phyloP scores from a whole-genome alignment of 2,888 invertebrate species.

The Drepana falcataria region DNA sequence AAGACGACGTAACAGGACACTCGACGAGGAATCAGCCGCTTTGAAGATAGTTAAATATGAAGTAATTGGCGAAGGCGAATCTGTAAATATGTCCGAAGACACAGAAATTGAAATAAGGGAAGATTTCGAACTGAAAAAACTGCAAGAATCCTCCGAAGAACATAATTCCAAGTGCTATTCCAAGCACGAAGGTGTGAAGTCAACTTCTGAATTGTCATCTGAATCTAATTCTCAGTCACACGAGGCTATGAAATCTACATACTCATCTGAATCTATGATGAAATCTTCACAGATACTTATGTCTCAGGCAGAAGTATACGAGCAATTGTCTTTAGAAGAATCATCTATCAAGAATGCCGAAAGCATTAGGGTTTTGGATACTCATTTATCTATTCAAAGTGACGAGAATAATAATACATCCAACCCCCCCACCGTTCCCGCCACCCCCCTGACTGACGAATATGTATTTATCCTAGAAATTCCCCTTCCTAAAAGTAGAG shows the following conservation, averaged over 20 bases:
- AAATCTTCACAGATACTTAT: not conserved
- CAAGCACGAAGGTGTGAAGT: not conserved
- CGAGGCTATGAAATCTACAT: not conserved
- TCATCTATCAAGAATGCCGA: not conserved
- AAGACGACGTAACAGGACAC: constrained; percentile 4
- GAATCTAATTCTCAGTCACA: not conserved
- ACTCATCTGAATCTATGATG: not conserved
- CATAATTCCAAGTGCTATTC: not conserved
- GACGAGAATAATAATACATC: constrained; percentile 38
- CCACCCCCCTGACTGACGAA: constrained; percentile 65
- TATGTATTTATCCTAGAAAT: constrained; percentile 58
- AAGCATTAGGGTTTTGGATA: constrained; percentile 10
- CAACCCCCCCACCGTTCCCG: constrained; percentile 48
- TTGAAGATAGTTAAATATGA: constrained; percentile 35
- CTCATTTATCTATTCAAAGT: constrained; percentile 18
- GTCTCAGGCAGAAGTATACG: not conserved
- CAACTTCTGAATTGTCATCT: not conserved
- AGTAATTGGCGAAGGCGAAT: constrained; percentile 6
- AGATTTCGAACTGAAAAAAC: constrained; percentile 6
- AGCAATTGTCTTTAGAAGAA: not conserved
- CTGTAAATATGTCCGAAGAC: constrained; percentile 18
- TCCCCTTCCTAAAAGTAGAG: constrained; percentile 50
- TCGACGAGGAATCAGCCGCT: constrained; percentile 29
- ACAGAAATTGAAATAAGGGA: constrained; percentile 25
- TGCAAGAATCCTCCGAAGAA: not conserved